Evolutionary conservation across 2,888 invertebrate genomes (phyloP).

Genomic region (Tetrapedia diversipes): DNA sequence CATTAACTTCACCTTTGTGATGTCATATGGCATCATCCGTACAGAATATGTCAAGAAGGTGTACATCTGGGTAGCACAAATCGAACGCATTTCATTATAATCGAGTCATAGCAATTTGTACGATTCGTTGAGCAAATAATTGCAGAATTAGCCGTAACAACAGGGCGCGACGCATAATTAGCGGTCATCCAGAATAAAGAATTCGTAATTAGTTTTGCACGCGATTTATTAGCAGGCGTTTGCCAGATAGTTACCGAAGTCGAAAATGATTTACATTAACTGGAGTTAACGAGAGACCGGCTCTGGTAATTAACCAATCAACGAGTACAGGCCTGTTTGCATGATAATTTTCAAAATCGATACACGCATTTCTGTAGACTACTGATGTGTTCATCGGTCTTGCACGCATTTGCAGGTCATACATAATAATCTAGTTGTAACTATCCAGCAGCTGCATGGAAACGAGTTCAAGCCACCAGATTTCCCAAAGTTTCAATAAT

Average conservation of each 20-base stretch:
- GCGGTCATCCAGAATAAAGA: slow-evolving; percentile 15
- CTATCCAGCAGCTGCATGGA: slow-evolving; percentile 39
- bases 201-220: slow-evolving; percentile 35
- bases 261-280: slow-evolving; percentile 51
- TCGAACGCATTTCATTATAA: not conserved
- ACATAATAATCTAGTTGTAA: slow-evolving; percentile 49
- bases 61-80: not conserved
- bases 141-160: slow-evolving; percentile 24
- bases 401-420: not conserved
- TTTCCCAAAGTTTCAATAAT: slow-evolving; percentile 53
- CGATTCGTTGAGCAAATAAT: slow-evolving; percentile 12
- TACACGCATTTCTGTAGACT: slow-evolving; percentile 42
- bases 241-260: slow-evolving; percentile 25
- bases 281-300: slow-evolving; percentile 44
- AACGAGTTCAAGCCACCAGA: slow-evolving; percentile 44
- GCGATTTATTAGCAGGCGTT: slow-evolving; percentile 30
- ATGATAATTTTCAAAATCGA: slow-evolving; percentile 61
- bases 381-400: slow-evolving; percentile 37
- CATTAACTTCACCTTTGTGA: too few relatives aligned
- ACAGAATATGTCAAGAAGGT: too few relatives aligned
- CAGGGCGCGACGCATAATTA: slow-evolving; percentile 3
- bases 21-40: too few relatives aligned
- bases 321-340: slow-evolving; percentile 33
- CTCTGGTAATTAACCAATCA: slow-evolving; percentile 53
- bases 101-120: not conserved